phyloP scores from a whole-genome alignment of 2,888 invertebrate genomes.

The Callosobruchus maculatus region DNA sequence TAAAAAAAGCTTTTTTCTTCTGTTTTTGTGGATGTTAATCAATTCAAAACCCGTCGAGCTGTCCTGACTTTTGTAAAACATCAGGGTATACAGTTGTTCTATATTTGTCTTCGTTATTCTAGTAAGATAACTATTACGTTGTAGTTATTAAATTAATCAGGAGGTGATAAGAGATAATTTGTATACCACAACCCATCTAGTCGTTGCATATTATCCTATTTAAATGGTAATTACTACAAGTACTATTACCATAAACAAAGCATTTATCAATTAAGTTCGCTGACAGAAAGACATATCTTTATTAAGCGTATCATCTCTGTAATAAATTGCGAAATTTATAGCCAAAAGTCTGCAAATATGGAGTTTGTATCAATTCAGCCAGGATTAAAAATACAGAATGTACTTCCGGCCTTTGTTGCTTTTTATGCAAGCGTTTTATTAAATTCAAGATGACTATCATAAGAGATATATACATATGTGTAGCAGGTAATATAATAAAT shows the following conservation, averaged over 20 bases:
- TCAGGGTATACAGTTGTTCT: no score
- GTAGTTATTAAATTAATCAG: not conserved
- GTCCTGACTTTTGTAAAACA: no score
- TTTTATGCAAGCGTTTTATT: not conserved
- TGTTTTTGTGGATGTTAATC: no score
- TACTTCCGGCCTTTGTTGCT: not conserved
- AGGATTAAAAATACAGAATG: not conserved
- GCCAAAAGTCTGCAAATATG: not conserved
- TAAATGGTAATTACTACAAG: not conserved
- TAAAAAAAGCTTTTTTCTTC: no score
- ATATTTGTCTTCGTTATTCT: no score
- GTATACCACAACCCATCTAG: not conserved
- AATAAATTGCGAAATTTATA: not conserved
- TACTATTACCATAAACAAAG: not conserved
- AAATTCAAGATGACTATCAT: not conserved
- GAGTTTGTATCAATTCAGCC: not conserved
- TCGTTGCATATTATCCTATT: not conserved
- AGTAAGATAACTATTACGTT: no score
- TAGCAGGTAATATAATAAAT: no score
- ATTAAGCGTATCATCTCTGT: not conserved
- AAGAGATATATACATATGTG: no score
- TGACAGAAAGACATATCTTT: not conserved
- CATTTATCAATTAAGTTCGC: not conserved
- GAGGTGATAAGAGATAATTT: not conserved
- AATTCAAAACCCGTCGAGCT: no score